phyloP scores from a whole-genome alignment of 2,888 invertebrate genomes.

The Drosophila niveifrons region DNA sequence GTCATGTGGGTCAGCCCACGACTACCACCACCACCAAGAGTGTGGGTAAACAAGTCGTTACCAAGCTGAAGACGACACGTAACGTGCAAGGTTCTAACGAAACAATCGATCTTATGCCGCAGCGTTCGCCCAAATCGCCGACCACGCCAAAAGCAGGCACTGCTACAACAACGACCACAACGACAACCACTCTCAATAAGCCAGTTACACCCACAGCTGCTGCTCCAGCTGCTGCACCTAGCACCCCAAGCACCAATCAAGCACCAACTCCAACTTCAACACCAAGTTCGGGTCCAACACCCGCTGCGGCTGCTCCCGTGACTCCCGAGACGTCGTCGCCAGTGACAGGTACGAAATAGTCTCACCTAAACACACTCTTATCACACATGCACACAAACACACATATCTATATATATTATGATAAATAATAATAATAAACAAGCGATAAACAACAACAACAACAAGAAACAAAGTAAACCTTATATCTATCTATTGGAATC shows the following conservation, averaged over 20 bases:
- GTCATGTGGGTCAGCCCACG: conserved; percentile 67
- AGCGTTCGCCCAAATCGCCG: conserved; percentile 68
- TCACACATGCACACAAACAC: conserved; percentile 27
- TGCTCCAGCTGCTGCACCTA: background rate
- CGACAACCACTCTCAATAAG: conserved; percentile 33
- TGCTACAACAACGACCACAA: conserved; percentile 61
- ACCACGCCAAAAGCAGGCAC: conserved; percentile 28
- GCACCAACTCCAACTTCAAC: conserved; percentile 11
- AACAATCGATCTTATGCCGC: conserved; percentile 72
- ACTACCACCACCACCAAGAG: conserved; percentile 56
- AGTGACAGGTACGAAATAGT: conserved; percentile 83
- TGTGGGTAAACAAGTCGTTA: conserved; percentile 69
- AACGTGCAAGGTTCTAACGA: conserved; percentile 74
- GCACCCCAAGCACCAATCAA: conserved; percentile 4
- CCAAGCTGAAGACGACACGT: conserved; percentile 72
- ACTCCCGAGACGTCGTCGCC: conserved; percentile 70
- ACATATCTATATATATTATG: conserved; percentile 23
- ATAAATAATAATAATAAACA: conserved; percentile 17
- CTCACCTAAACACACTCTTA: conserved; percentile 26
- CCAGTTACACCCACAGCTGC: conserved; percentile 21
- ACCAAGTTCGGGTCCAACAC: conserved; percentile 18
- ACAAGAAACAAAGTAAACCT: background rate
- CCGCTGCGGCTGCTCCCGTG: conserved; percentile 15
- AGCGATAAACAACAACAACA: conserved; percentile 19
- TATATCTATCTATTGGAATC: conserved; percentile 62